phyloP scores from a whole-genome alignment of 53 echinoderm and acorn worm genomes.

The Henricia sp. region DNA sequence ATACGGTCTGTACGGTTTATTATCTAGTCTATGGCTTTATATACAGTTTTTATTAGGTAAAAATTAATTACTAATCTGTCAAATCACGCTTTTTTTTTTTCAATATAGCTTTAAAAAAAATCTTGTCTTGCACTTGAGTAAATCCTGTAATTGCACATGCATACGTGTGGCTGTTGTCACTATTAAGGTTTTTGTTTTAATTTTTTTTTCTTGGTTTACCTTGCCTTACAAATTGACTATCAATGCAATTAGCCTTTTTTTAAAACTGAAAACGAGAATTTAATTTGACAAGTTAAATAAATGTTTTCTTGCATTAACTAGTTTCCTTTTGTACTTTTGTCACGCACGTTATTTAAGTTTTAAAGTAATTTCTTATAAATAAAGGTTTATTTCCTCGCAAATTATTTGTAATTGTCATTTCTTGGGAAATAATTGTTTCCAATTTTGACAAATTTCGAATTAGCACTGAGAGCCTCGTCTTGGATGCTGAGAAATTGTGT shows the following conservation, averaged over 20 bases:
- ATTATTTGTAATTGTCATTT: too few species aligned
- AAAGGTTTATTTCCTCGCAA: slow-evolving; percentile 59
- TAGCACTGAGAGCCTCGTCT: too few species aligned
- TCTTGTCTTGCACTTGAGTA: too few species aligned
- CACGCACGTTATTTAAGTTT: slow-evolving; percentile 50
- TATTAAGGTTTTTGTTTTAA: neutral
- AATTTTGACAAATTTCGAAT: too few species aligned
- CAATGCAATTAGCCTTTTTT: slow-evolving; percentile 49
- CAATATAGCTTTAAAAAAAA: too few species aligned
- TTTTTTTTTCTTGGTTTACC: slow-evolving; percentile 30
- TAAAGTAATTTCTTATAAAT: slow-evolving; percentile 40
- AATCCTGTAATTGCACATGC: neutral
- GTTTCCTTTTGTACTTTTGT: slow-evolving; percentile 44
- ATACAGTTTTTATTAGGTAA: neutral
- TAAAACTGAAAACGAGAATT: neutral
- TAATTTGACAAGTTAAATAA: slow-evolving; percentile 30
- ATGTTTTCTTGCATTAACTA: slow-evolving; percentile 44
- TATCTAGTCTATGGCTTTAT: too few species aligned
- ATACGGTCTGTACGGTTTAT: too few species aligned
- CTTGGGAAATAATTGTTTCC: too few species aligned
- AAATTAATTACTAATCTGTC: neutral
- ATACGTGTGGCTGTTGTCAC: slow-evolving; percentile 7
- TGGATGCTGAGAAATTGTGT: too few species aligned
- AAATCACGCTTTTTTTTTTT: neutral
- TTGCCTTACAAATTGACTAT: slow-evolving; percentile 46